A percentile compares a stretch with the other conserved stretches of the same genome.
These are phyloP conservation scores for Chymomyza costata DNA, from an alignment of 1,140 invertebrate species.

Conservation along the genomic window DNA sequence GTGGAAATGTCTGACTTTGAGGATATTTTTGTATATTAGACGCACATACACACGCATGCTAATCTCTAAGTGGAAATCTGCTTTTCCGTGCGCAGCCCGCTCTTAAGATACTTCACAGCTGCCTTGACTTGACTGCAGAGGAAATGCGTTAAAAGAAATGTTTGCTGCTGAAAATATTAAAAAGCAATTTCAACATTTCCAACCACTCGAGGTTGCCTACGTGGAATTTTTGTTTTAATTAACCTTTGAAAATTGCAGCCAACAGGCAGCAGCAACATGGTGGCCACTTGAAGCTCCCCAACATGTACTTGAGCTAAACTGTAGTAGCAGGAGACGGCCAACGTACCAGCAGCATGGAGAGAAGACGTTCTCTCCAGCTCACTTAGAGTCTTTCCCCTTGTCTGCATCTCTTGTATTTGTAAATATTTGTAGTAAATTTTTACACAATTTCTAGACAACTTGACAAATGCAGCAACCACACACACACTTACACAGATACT, in stretches of 20 bases:
- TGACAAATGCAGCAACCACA: slow-evolving; percentile 28
- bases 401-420: slow-evolving; percentile 19
- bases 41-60: not conserved
- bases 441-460: slow-evolving; percentile 15
- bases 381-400: not conserved
- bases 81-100: slow-evolving; percentile 14
- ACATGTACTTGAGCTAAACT: slow-evolving; percentile 42
- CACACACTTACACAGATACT: slow-evolving; percentile 9
- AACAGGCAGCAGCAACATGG: not conserved
- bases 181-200: slow-evolving; percentile 44
- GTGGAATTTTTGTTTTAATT: slow-evolving; percentile 51
- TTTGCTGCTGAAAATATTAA: slow-evolving; percentile 56
- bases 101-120: no score
- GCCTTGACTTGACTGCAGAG: no score
- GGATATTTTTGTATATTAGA: no score
- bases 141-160: no score
- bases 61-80: slow-evolving; percentile 56
- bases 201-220: no score
- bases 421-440: slow-evolving; percentile 49
- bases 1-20: not conserved
- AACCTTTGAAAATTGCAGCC: slow-evolving; percentile 16
- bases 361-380: no score
- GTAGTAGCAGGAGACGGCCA: slow-evolving; percentile 7
- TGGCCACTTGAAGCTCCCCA: slow-evolving; percentile 48
- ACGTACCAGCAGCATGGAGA: not conserved